These are phyloP conservation scores for Anthonomus grandis DNA, from an alignment of 1,140 invertebrate species.

Conservation along the genomic window DNA sequence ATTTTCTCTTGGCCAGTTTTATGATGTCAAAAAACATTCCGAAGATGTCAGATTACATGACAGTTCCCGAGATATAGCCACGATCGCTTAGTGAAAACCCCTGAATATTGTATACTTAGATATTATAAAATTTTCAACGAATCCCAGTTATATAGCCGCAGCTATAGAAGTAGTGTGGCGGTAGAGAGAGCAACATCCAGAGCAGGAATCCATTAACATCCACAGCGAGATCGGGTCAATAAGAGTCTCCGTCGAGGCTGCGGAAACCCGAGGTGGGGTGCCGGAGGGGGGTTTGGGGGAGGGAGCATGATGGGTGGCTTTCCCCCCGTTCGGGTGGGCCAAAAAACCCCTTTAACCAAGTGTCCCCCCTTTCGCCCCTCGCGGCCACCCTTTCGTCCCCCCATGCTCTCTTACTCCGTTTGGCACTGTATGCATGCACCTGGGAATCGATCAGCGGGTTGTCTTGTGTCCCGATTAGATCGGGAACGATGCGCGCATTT, in stretches of 20 bases:
- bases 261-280: constrained; percentile 23
- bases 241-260: constrained; percentile 33
- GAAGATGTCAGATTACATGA: too few relatives aligned
- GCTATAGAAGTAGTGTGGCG: too few relatives aligned
- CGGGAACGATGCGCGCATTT: constrained; percentile 27
- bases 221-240: constrained; percentile 33
- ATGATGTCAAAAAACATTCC: too few relatives aligned
- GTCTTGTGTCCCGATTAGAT: constrained; percentile 35
- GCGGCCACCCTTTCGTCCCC: constrained; percentile 8
- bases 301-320: constrained; percentile 18
- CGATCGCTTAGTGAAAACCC: too few relatives aligned
- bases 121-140: constrained; percentile 15
- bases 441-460: constrained; percentile 36
- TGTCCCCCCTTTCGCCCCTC: constrained; percentile 12
- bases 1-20: too few relatives aligned
- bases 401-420: constrained; percentile 18
- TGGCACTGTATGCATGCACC: constrained; percentile 34
- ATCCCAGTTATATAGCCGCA: constrained; percentile 18
- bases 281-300: constrained; percentile 8
- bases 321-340: too few relatives aligned
- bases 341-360: constrained; percentile 19
- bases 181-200: constrained; percentile 16
- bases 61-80: too few relatives aligned
- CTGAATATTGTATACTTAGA: too few relatives aligned
- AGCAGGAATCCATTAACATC: constrained; percentile 33